These are phyloP conservation scores for Drosophila niveifrons DNA, from an alignment of 2,888 invertebrate genomes.

Conservation along the genomic window DNA sequence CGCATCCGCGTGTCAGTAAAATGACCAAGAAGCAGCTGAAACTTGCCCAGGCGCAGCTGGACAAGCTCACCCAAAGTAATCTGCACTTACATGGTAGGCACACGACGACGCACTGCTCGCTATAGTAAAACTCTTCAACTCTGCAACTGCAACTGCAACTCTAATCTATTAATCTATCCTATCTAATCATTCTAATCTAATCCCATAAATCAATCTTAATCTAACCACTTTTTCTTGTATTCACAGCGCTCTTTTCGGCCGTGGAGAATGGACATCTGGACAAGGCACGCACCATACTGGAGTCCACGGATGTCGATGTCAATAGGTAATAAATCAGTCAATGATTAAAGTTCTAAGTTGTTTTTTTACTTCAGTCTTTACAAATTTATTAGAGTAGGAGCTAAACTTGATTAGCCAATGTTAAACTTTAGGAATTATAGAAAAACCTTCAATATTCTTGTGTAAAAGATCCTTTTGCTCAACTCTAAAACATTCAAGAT, in stretches of 20 bases:
- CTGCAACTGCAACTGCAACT: background rate
- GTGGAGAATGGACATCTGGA: slow-evolving; percentile 98
- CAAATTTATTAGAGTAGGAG: too few relatives aligned
- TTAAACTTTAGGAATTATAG: too few relatives aligned
- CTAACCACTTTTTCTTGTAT: background rate
- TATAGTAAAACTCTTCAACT: slow-evolving; percentile 2
- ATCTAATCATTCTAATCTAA: background rate
- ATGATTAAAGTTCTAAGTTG: background rate
- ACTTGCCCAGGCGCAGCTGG: slow-evolving; percentile 90
- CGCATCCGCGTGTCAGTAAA: slow-evolving; percentile 85
- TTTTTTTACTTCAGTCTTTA: too few relatives aligned
- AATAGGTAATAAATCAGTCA: slow-evolving; percentile 90
- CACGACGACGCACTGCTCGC: slow-evolving; percentile 18
- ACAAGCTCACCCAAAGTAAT: slow-evolving; percentile 92
- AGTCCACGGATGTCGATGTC: slow-evolving; percentile 96
- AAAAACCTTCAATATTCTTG: too few relatives aligned
- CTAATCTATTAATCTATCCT: too few relatives aligned
- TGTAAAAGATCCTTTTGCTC: too few relatives aligned
- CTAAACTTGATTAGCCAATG: too few relatives aligned
- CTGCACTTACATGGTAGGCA: slow-evolving; percentile 93
- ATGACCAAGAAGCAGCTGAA: slow-evolving; percentile 89
- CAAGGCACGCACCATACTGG: slow-evolving; percentile 95
- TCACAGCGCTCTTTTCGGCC: slow-evolving; percentile 95
- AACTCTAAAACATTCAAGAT: too few relatives aligned
- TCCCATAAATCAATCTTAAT: background rate